Evolutionary conservation across 2,888 invertebrate species (phyloP).

Genomic region (Kryphioiulus occultus): DNA sequence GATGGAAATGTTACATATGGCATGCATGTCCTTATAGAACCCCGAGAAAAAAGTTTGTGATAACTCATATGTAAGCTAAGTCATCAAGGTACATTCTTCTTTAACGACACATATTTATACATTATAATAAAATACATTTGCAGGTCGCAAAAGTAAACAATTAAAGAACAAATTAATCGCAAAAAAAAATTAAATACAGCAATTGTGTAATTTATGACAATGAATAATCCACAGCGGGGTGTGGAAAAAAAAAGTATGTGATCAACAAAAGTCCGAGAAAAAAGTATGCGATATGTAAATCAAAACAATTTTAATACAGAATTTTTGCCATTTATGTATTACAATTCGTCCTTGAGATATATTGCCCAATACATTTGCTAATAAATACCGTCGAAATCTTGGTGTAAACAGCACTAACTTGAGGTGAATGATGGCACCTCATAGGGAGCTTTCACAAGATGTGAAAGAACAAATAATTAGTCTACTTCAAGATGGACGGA

Average conservation of each 20-base stretch:
- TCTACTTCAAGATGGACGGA: too few species aligned
- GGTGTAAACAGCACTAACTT: background rate
- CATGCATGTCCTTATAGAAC: too few species aligned
- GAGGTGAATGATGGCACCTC: too few species aligned
- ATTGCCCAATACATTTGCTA: background rate
- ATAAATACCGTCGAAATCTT: background rate
- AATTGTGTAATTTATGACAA: background rate
- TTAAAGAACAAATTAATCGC: background rate
- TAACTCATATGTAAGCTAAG: too few species aligned
- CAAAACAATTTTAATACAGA: background rate
- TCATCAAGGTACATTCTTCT: background rate
- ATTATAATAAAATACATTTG: background rate
- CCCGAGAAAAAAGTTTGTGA: too few species aligned
- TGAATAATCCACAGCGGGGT: background rate
- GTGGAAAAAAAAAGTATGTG: constrained; percentile 14
- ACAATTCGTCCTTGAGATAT: background rate
- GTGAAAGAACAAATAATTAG: too few species aligned
- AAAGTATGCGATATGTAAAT: constrained; percentile 16
- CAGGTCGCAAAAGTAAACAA: background rate
- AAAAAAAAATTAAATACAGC: constrained; percentile 8
- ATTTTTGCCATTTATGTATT: constrained; percentile 3
- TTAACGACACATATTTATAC: background rate
- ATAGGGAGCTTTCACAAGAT: too few species aligned
- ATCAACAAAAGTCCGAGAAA: background rate
- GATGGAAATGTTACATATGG: too few species aligned